Evolutionary conservation across 2,113 vertebrate species (phyloP), one percentile per base, ranked within the genome.

Genomic region (Oryzias woworae): DNA sequence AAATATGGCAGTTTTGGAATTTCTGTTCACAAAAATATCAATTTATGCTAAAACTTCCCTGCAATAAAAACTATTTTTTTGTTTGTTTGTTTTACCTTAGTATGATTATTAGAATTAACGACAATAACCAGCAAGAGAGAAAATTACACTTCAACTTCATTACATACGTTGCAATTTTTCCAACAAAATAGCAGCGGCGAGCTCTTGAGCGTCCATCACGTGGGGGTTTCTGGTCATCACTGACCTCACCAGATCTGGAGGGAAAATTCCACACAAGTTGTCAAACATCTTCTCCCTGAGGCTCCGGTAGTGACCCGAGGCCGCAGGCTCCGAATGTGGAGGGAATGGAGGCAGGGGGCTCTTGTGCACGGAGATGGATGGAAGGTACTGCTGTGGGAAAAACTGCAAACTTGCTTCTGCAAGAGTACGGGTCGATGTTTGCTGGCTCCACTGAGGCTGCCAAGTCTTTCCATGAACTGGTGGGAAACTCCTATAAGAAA

Each of bases 221-320:
- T 96, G 94, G 57, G 96, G 96, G 83, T 98, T 94, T 72, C 94
- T 94, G 55, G 91, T 93, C 97, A 99, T 99, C 51, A 96, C 95
- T 1, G 94, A 77, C 69, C 92, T 92, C 83, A 99, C 97, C 4
- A 96, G 83, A 45, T 98, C 95, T 0, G 93, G 83, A 7, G 97
- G 95, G 69, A 99, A 99, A 89, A 98, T 98, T 87, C 96, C 94
- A 72, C 96, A 96, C 85, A 99, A 77, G 86, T 98, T 98, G 48
- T 93, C 49, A 58, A 95, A 99, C 72, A 97, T 84, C 85, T 94
- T 95, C 63, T 98, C 94, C 50, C 96, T 92, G 50, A 82, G 90
- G 67, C 95, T 95, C 26, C 92, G 94, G 77, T 95, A 95, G 66
- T 88, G 81, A 65, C 80, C 62, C 18, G 82, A 63, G 2, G 52